Base-by-base conservation (phyloP, 2,113 vertebrate species). In the Bubalus kerabau region DNA sequence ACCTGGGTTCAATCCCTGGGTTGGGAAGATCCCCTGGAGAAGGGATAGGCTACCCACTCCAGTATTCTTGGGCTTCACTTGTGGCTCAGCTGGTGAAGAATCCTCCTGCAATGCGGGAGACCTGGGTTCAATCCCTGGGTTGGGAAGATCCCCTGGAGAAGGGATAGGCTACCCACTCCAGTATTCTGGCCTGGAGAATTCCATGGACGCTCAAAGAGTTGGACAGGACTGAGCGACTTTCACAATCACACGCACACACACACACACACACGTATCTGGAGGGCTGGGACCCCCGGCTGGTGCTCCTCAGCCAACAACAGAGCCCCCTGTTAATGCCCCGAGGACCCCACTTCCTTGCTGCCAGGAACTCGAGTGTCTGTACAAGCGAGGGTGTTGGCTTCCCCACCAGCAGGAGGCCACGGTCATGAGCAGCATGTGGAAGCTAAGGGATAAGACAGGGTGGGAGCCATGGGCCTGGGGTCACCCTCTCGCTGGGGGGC, bases 371-470 rank as follows among this genome's bases (percentile, higher is more conserved):
- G 3, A 26, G 50, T 16, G 2, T 24, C 23, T 9, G 30, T 2
- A 1, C 0, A 0, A 26, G 14, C 6, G 5, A 16, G 24, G 16
- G 9, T 2, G n/a, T 23, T 0, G 0, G 11, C 46, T 50, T 28
- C 12, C 17, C 85, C 1, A 0, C 21, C 1, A 10, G 40, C 43
- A 12, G 52, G n/a, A 30, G 54, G 6, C 23, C 17, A 0, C 15
- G 76, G 30, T 28, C 3, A 3, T 40, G 16, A 24, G 30, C 23
- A 17, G 82, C 17, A 2, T 3, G 8, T 3, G 15, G 87, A 48
- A 24, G 56, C 21, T 28, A 54, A 3, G 32, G 17, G 67, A 26
- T 6, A 2, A 62, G 52, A 28, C 12, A 7, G 36, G 23, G 71
- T 26, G 71, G 26, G 48, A 36, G 7, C 23, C 19, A 13, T 5